phyloP scores from a whole-genome alignment of 2,113 vertebrate species.

The Mobula hypostoma region DNA sequence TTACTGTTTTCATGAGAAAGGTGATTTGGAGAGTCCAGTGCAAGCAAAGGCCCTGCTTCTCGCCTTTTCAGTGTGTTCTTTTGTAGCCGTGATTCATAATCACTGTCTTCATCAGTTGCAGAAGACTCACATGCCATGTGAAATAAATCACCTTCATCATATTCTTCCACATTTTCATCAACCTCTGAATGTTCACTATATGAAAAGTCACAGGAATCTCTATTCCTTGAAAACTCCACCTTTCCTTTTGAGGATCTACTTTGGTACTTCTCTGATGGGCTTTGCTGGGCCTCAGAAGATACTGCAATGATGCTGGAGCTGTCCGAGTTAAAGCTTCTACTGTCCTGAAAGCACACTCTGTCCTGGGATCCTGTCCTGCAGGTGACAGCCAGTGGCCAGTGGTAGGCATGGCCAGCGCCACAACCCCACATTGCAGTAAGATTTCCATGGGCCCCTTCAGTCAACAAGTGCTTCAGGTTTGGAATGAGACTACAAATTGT shows the following conservation, averaged over 20 bases:
- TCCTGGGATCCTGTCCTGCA: conserved; percentile 72
- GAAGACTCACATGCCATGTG: conserved; percentile 81
- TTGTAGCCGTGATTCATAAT: conserved; percentile 60
- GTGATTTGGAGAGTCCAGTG: conserved; percentile 51
- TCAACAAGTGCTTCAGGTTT: conserved; percentile 74
- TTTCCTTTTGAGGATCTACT: conserved; percentile 62
- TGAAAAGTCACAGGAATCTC: conserved; percentile 76
- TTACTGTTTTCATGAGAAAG: conserved; percentile 48
- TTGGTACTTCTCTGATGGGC: conserved; percentile 64
- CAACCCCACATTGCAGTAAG: conserved; percentile 81
- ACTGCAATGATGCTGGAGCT: conserved; percentile 68
- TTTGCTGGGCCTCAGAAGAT: conserved; percentile 61
- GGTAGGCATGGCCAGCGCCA: conserved; percentile 76
- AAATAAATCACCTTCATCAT: conserved; percentile 69
- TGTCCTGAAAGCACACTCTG: conserved; percentile 68
- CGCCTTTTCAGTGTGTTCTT: conserved; percentile 54
- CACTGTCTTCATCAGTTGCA: conserved; percentile 74
- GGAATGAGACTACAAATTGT: conserved; percentile 87
- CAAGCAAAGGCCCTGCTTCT: conserved; percentile 43
- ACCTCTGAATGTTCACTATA: conserved; percentile 74
- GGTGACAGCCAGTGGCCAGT: conserved; percentile 75
- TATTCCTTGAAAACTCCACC: conserved; percentile 61
- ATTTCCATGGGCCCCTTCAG: conserved; percentile 67
- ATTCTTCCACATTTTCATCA: conserved; percentile 71
- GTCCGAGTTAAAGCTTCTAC: conserved; percentile 69